These are phyloP conservation scores for Sarcophaga rosellei DNA, from an alignment of 2,888 invertebrate species.

Conservation along the genomic window DNA sequence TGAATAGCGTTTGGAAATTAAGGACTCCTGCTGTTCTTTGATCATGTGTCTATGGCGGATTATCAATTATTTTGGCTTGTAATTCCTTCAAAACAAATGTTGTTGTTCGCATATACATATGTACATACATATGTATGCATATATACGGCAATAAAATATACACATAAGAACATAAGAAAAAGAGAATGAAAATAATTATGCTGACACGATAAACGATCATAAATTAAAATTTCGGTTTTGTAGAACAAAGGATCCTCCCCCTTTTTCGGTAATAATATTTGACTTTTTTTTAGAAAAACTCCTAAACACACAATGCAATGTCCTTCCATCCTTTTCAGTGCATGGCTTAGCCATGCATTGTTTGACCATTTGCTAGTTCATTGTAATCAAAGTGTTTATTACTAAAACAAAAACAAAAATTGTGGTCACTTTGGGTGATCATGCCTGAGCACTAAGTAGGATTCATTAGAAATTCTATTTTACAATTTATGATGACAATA, in stretches of 20 bases:
- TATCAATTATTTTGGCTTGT: constrained; percentile 64
- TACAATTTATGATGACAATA: too few species aligned
- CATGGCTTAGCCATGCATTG: constrained; percentile 52
- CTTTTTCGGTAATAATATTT: constrained; percentile 48
- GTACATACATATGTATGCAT: too few species aligned
- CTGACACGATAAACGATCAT: constrained; percentile 63
- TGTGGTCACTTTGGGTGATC: constrained; percentile 37
- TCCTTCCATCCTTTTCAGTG: constrained; percentile 24
- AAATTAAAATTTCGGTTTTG: constrained; percentile 55
- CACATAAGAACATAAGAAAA: not conserved
- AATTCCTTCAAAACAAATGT: constrained; percentile 63
- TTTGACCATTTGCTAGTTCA: constrained; percentile 61
- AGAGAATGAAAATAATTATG: constrained; percentile 48
- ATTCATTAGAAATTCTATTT: too few species aligned
- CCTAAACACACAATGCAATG: not conserved
- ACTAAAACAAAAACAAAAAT: constrained; percentile 12
- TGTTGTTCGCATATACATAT: constrained; percentile 24
- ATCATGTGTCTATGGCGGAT: constrained; percentile 61
- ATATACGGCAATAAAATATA: too few species aligned
- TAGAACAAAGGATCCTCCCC: constrained; percentile 50
- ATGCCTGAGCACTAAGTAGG: too few species aligned
- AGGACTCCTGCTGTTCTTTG: constrained; percentile 60
- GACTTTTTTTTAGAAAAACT: constrained; percentile 41
- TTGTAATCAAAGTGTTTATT: constrained; percentile 58
- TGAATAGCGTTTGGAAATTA: not conserved